Evolutionary conservation across 2,113 vertebrate species (phyloP), one percentile per base, ranked within the genome.

Genomic region (Mellivora capensis): DNA sequence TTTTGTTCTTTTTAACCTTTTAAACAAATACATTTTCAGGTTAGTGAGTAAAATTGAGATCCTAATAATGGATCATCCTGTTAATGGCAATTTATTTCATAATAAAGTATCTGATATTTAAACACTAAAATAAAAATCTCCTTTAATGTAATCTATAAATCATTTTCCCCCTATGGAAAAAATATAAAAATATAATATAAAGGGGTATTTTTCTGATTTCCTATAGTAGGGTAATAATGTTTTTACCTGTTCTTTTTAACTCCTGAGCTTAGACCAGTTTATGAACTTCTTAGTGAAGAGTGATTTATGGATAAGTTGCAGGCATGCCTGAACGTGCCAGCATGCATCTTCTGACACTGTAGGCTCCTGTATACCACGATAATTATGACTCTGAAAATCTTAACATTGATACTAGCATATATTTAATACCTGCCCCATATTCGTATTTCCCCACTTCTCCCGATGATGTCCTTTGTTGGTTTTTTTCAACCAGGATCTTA

Each of bases 81-180:
- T 94, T 83, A 31, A n/a, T 21, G 25, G 85, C 80, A 82, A 11
- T 94, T 92, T 87, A 79, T 76, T 85, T 97, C 79, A 91, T 81
- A 90, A 54, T 77, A 76, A 90, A 87, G 14, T 71, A 25, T 74
- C 64, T 88, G 61, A 79, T 37, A 80, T 87, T 97, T 94, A 96
- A 96, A 91, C 14, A 85, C 18, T 77, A 44, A 91, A 94, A 67
- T 81, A 69, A 93, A 88, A 88, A 61, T 27, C 85, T 77, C 3
- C 80, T 90, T 94, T 92, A 94, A 79, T 74, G 87, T 47, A 21
- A 59, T 91, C 67, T 94, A 5, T 90, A 86, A 62, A 25, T 82
- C 62, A 0, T 85, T 11, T 81, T 18, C 71, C 77, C 71, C 57
- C 57, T 83, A 0, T 82, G 64, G 18, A 94, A 82, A 93, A 93